These are phyloP conservation scores for Brachionus paranguensis DNA, from an alignment of 1,140 invertebrate genomes.

Conservation along the genomic window DNA sequence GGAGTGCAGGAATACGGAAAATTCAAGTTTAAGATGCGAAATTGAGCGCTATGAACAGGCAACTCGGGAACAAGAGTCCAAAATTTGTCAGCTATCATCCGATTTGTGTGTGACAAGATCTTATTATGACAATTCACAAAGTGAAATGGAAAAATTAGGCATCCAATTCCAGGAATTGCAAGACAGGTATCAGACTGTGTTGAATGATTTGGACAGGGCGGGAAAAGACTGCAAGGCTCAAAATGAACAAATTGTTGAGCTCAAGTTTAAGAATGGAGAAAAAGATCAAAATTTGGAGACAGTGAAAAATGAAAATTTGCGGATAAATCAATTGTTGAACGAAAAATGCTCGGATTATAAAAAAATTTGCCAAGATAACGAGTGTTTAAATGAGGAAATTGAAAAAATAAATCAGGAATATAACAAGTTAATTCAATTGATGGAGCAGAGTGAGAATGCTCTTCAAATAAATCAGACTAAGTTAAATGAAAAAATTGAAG, in stretches of 20 bases:
- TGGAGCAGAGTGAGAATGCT: not conserved
- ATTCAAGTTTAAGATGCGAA: not conserved
- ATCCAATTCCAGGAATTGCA: not conserved
- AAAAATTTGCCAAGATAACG: not conserved
- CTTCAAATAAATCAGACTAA: not conserved
- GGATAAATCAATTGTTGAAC: not conserved
- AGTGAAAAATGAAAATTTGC: not conserved
- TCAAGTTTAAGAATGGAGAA: conserved; percentile 7
- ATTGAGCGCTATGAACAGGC: conserved; percentile 1
- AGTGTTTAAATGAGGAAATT: not conserved
- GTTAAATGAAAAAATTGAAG: conserved; percentile 13
- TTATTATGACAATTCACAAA: not conserved
- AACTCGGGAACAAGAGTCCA: not conserved
- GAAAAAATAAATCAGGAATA: conserved; percentile 32
- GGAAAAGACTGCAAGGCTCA: not conserved
- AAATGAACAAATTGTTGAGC: conserved; percentile 8
- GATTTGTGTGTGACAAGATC: not conserved
- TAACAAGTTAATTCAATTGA: not conserved
- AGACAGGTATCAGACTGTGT: not conserved
- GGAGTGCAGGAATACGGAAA: not conserved
- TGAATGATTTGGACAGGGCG: not conserved
- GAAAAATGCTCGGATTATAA: conserved; percentile 31
- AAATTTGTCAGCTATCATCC: conserved; percentile 9
- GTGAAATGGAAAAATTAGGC: not conserved
- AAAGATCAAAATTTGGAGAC: not conserved